Conservation (phyloP, 2,113 vertebrate species). For the Oenanthe oenanthe region DNA sequence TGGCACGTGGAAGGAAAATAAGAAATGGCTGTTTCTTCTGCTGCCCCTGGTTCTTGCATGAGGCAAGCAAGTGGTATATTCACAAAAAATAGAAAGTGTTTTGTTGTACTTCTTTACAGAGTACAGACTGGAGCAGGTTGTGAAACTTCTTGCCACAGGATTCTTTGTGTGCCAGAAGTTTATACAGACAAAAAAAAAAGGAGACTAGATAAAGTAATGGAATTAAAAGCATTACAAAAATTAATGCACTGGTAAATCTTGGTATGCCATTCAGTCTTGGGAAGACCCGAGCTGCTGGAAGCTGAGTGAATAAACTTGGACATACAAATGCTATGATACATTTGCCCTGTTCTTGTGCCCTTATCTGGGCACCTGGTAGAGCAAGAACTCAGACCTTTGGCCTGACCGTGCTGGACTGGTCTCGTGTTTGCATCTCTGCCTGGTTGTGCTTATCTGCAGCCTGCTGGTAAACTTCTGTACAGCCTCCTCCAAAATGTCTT, state of each 20-base stretch:
- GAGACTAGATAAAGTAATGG: not conserved
- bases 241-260: not conserved
- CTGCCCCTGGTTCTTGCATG: not conserved
- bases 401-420: conserved; percentile 16
- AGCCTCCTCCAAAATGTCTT: not conserved
- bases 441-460: conserved; percentile 36
- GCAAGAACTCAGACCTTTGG: conserved; percentile 56
- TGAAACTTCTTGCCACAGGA: not conserved
- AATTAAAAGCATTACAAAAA: not conserved
- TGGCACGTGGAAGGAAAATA: not conserved
- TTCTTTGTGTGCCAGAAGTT: not conserved
- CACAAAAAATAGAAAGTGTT: not conserved
- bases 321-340: not conserved
- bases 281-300: not conserved
- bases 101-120: not conserved
- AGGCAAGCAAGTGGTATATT: not conserved
- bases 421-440: conserved; percentile 22
- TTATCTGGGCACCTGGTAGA: conserved; percentile 48
- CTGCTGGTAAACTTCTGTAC: not conserved
- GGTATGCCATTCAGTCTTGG: not conserved
- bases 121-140: not conserved
- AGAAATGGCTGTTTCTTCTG: not conserved
- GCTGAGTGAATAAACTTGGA: not conserved
- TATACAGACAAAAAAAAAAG: not conserved
- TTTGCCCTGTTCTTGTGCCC: not conserved